A percentile compares a stretch with the other conserved stretches of the same genome.
phyloP scores from a whole-genome alignment of 2,888 invertebrate species.

The Epicampocera succincta region DNA sequence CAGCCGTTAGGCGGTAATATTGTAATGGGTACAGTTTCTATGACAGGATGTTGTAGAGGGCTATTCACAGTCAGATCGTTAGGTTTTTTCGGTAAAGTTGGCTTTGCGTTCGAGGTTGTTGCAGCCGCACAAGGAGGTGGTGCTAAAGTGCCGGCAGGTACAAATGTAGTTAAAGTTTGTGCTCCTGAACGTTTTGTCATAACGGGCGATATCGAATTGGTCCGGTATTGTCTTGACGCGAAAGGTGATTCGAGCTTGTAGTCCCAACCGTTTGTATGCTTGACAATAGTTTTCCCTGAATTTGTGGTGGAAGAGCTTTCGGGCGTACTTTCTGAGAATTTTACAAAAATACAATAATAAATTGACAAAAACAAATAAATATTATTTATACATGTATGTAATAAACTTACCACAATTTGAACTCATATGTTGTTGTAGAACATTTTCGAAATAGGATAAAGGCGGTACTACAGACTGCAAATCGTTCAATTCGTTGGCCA shows the following conservation, averaged over 20 bases:
- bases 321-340: conserved; percentile 72
- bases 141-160: conserved; percentile 73
- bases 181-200: conserved; percentile 66
- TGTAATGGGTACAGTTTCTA: conserved; percentile 77
- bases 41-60: conserved; percentile 49
- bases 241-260: conserved; percentile 80
- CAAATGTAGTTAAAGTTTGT: conserved; percentile 76
- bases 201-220: conserved; percentile 71
- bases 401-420: conserved; percentile 74
- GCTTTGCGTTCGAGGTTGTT: conserved; percentile 27
- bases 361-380: too few species aligned
- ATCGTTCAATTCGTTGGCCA: conserved; percentile 78
- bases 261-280: conserved; percentile 81
- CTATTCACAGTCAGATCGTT: conserved; percentile 49
- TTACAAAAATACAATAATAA: too few species aligned
- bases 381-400: too few species aligned
- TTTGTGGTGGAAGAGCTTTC: conserved; percentile 76
- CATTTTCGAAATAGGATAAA: conserved; percentile 81
- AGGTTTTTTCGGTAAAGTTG: conserved; percentile 49
- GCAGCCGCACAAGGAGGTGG: conserved; percentile 19
- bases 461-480: conserved; percentile 80
- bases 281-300: conserved; percentile 73
- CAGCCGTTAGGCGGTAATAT: conserved; percentile 73
- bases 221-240: conserved; percentile 75
- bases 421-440: conserved; percentile 78